phyloP scores from a whole-genome alignment of 2,888 invertebrate genomes.

The Saturnia japonica region DNA sequence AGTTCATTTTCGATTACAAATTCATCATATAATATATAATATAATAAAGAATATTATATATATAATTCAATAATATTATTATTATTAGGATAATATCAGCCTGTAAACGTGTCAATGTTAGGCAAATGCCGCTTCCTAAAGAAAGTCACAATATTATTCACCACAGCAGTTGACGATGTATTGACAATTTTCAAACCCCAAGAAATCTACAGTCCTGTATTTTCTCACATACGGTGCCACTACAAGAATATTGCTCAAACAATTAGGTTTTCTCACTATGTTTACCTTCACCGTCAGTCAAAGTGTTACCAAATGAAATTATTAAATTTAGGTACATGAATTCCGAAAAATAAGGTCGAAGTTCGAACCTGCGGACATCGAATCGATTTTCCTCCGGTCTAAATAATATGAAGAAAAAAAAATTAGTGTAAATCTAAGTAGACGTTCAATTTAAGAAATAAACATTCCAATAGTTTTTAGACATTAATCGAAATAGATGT shows the following conservation, averaged over 20 bases:
- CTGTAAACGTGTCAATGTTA: not conserved
- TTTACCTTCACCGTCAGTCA: not conserved
- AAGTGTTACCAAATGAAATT: too few species aligned
- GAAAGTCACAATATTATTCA: not conserved
- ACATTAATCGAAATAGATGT: slow-evolving; percentile 47
- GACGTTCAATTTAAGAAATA: slow-evolving; percentile 49
- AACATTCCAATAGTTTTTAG: slow-evolving; percentile 44
- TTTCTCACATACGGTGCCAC: not conserved
- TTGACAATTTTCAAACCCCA: not conserved
- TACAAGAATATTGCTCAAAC: not conserved
- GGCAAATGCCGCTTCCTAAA: not conserved
- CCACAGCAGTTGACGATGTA: not conserved
- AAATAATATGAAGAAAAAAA: not conserved
- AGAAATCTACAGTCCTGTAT: not conserved
- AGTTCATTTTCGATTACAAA: too few species aligned
- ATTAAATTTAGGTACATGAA: too few species aligned
- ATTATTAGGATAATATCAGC: too few species aligned
- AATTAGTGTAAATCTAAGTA: slow-evolving; percentile 37
- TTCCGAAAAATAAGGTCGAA: not conserved
- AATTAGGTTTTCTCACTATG: not conserved
- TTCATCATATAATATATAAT: too few species aligned
- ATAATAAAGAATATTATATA: too few species aligned
- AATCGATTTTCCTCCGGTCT: not conserved
- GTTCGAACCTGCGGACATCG: not conserved
- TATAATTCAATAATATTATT: too few species aligned